Evolutionary conservation across 2,113 vertebrate genomes (phyloP).

Genomic region (Isurus oxyrinchus): DNA sequence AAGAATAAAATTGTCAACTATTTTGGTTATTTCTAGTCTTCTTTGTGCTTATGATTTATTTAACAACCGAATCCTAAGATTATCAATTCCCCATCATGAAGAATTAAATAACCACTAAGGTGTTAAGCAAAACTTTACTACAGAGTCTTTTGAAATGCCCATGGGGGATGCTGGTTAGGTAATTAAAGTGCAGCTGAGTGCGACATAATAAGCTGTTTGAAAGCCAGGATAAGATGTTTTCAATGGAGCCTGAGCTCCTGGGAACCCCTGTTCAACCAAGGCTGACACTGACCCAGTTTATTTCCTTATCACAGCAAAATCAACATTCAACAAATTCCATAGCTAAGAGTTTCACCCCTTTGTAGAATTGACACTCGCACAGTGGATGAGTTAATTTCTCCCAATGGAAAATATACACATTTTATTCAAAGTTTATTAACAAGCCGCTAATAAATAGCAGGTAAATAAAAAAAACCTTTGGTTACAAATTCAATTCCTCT

Average conservation of each 20-base stretch:
- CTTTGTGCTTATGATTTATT: neutral
- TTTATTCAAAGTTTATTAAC: neutral
- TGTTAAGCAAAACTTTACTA: neutral
- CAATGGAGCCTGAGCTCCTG: neutral
- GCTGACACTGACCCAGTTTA: neutral
- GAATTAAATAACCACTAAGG: neutral
- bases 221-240: neutral
- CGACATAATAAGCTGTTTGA: neutral
- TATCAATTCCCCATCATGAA: neutral
- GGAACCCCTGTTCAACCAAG: neutral
- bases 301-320: neutral
- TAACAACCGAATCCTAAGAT: neutral
- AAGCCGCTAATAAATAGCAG: neutral
- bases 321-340: neutral
- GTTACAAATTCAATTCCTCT: neutral
- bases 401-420: neutral
- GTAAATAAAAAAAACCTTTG: neutral
- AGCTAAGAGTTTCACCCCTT: neutral
- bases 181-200: neutral
- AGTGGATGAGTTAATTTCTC: neutral
- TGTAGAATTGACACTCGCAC: neutral
- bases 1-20: neutral
- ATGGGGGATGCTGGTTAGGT: neutral
- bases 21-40: neutral
- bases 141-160: neutral